A percentile compares a stretch with the other conserved stretches of the same genome.
phyloP scores from a whole-genome alignment of 2,113 vertebrate species.

The Pantherophis guttatus region DNA sequence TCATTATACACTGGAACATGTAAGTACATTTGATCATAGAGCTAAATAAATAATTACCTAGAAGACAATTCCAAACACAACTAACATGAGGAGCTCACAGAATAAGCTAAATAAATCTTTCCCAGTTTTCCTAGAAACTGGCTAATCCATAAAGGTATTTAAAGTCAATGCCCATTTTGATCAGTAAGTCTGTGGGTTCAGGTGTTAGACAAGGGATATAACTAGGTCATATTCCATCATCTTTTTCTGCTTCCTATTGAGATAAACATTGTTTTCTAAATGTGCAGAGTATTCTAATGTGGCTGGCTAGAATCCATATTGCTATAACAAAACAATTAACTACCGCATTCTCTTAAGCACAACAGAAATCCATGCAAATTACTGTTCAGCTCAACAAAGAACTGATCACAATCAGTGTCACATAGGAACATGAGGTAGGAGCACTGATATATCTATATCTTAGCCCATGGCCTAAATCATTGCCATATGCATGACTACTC shows the following conservation, averaged over 20 bases:
- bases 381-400: background rate
- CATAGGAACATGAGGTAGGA: background rate
- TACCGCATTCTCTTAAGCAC: background rate
- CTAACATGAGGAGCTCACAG: background rate
- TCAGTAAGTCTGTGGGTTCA: background rate
- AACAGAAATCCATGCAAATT: background rate
- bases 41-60: constrained; percentile 16
- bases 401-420: background rate
- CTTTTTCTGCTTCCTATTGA: background rate
- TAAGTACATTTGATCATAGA: background rate
- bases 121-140: background rate
- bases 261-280: background rate
- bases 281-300: background rate
- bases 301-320: background rate
- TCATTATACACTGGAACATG: background rate
- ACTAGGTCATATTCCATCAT: background rate
- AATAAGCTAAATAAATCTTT: background rate
- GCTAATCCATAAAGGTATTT: background rate
- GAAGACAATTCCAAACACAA: background rate
- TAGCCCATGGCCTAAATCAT: background rate
- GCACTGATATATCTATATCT: background rate
- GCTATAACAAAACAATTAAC: background rate
- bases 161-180: background rate
- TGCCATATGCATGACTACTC: background rate
- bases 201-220: background rate